Evolutionary conservation across 2,888 invertebrate species (phyloP).

Genomic region (Nephrotoma appendiculata): DNA sequence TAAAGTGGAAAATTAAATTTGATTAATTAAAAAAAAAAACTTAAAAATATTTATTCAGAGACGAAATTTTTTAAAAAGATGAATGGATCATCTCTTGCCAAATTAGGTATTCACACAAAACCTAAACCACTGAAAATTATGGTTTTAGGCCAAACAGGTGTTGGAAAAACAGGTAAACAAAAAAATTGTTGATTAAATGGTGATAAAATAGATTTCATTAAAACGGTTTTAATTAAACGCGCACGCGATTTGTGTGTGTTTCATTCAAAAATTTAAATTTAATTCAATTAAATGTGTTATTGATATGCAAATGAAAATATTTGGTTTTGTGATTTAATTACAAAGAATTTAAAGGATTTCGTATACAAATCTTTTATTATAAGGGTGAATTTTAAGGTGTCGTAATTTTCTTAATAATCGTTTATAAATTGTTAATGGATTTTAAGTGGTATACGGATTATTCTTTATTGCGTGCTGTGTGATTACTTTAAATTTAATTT

Average conservation of each 20-base stretch:
- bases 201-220: background rate
- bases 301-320: background rate
- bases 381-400: too few relatives aligned
- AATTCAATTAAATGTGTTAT: background rate
- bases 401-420: too few relatives aligned
- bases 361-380: too few relatives aligned
- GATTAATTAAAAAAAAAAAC: background rate
- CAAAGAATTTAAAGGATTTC: background rate
- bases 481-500: too few relatives aligned
- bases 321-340: background rate
- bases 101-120: conserved; percentile 49
- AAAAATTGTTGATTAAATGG: background rate
- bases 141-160: conserved; percentile 66
- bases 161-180: conserved; percentile 62
- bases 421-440: too few relatives aligned
- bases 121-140: conserved; percentile 58
- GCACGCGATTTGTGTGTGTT: background rate
- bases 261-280: background rate
- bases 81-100: conserved; percentile 49
- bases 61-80: conserved; percentile 19
- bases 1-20: background rate
- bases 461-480: too few relatives aligned
- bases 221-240: background rate
- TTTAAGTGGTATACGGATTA: too few relatives aligned
- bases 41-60: background rate